These are phyloP conservation scores for Engraulis encrasicolus DNA, from an alignment of 2,113 vertebrate species.

Conservation along the genomic window DNA sequence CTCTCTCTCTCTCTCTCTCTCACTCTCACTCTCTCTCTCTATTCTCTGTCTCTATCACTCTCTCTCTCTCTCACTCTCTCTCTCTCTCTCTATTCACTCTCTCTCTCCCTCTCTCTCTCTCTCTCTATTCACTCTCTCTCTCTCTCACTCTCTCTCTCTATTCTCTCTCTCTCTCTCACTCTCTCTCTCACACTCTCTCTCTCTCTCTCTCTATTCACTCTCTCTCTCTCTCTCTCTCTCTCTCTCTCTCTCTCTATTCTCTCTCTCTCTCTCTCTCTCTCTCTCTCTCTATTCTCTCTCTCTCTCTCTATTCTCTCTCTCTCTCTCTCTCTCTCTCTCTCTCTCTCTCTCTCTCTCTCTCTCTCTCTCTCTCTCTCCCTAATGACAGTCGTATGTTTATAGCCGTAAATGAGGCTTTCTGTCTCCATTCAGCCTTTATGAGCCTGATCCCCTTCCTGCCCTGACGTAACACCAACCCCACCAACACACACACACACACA, in stretches of 20 bases:
- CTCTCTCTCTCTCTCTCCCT: neutral
- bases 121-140: neutral
- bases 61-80: neutral
- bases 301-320: neutral
- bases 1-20: too few species aligned
- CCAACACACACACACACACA: neutral
- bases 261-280: neutral
- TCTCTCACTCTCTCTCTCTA: neutral
- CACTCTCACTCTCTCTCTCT: neutral
- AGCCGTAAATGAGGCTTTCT: neutral
- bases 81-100: neutral
- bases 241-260: neutral
- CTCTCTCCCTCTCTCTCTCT: neutral
- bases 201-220: neutral
- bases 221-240: neutral
- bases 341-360: neutral
- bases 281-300: neutral
- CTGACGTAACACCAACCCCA: neutral
- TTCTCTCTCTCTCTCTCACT: neutral
- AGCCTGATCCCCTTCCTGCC: neutral
- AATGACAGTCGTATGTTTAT: constrained; percentile 5
- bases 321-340: neutral
- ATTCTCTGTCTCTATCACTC: neutral
- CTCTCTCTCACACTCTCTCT: neutral
- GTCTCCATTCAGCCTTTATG: neutral